Evolutionary conservation across 2,113 vertebrate genomes (phyloP).

Genomic region (Peromyscus leucopus): DNA sequence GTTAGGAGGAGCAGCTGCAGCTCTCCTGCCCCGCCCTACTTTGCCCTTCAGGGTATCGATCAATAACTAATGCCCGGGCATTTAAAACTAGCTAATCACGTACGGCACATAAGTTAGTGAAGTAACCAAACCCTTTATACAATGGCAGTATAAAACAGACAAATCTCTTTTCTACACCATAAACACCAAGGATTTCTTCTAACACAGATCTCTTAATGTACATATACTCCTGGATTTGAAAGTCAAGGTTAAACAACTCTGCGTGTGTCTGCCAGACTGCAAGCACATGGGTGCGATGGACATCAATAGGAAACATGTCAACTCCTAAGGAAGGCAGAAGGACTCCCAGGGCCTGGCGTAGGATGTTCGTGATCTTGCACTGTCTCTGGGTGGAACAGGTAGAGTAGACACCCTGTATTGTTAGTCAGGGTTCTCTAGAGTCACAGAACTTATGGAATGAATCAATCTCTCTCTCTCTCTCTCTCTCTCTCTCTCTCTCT

Average conservation of each 20-base stretch:
- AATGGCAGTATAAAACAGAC: neutral
- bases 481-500: neutral
- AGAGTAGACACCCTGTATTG: neutral
- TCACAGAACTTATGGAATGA: neutral
- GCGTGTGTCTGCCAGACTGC: neutral
- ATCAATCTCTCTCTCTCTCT: neutral
- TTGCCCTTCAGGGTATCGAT: neutral
- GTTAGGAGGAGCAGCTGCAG: conserved; percentile 55
- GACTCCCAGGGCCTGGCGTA: neutral
- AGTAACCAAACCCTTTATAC: neutral
- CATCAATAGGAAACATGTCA: neutral
- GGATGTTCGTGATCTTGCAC: neutral
- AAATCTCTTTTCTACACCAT: neutral
- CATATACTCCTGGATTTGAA: neutral
- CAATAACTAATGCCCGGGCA: neutral
- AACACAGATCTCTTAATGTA: neutral
- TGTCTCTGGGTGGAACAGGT: neutral
- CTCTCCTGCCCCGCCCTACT: conserved; percentile 20
- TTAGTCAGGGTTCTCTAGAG: neutral
- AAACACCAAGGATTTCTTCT: conserved; percentile 25
- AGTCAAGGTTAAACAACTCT: neutral
- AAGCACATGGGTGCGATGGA: neutral
- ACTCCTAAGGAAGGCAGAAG: neutral
- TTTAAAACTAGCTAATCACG: conserved; percentile 15
- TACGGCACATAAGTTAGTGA: neutral